Evolutionary conservation across 2,113 vertebrate genomes (phyloP).

Genomic region (Arothron firmamentum): DNA sequence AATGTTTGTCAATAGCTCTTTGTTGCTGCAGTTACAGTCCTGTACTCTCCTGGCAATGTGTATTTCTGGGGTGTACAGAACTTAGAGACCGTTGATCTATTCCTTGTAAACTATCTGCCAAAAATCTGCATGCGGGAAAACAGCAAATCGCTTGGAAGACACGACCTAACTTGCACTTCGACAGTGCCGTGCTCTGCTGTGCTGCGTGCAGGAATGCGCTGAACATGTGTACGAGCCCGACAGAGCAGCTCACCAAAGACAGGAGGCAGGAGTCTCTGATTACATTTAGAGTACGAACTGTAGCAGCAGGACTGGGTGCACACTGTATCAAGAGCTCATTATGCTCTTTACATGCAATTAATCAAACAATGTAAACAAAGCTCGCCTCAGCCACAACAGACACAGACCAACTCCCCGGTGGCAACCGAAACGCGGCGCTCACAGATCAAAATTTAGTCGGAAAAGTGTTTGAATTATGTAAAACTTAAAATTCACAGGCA

Average conservation of each 20-base stretch:
- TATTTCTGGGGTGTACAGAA: slow-evolving; percentile 6
- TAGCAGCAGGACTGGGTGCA: slow-evolving; percentile 53
- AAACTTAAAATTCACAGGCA: slow-evolving; percentile 42
- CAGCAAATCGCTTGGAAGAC: slow-evolving; percentile 25
- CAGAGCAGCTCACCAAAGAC: slow-evolving; percentile 33
- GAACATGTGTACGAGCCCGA: slow-evolving; percentile 34
- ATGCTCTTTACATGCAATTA: slow-evolving; percentile 62
- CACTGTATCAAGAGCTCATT: slow-evolving; percentile 59
- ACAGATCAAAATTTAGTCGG: slow-evolving; percentile 30
- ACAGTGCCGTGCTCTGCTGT: slow-evolving; percentile 6
- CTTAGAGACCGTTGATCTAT: slow-evolving; percentile 1
- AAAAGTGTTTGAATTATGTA: slow-evolving; percentile 38
- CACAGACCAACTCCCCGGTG: slow-evolving; percentile 28
- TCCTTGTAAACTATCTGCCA: slow-evolving; percentile 1
- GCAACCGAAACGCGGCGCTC: slow-evolving; percentile 13
- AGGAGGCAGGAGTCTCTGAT: slow-evolving; percentile 50
- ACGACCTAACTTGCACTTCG: slow-evolving; percentile 30
- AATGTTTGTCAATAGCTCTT: slow-evolving; percentile 40
- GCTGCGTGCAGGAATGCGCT: slow-evolving; percentile 26
- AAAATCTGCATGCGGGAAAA: not conserved
- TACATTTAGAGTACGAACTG: slow-evolving; percentile 58
- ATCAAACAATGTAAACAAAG: slow-evolving; percentile 64
- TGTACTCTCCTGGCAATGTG: slow-evolving; percentile 24
- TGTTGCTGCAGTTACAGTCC: slow-evolving; percentile 6
- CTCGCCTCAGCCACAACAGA: slow-evolving; percentile 39